Base-by-base conservation (phyloP, 2,888 invertebrate genomes). In the Scaptodrosophila latifasciaeformis region DNA sequence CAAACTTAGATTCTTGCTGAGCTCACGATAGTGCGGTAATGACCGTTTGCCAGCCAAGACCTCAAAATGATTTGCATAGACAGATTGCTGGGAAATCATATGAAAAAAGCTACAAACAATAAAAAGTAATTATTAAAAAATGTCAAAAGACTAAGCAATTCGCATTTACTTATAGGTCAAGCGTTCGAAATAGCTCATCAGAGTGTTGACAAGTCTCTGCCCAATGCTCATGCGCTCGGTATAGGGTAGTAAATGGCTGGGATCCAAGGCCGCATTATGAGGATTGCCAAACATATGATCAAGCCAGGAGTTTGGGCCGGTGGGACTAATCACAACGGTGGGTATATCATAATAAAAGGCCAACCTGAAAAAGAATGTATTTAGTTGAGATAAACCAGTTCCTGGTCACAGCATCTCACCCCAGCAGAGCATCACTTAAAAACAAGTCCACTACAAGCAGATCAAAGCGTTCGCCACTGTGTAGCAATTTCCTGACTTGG, bases 271-370 rank as follows among this genome's bases (percentile, higher is more conserved):
- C 1, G 87, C 85, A 27, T 86, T 87, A 34, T 87, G 83, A 0
- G 88, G 88, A 72, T 88, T 89, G 1, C 87, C 88, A 21, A 87
- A 84, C 67, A 87, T 84, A 49, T 86, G 82, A 62, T 88, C 87
- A 0, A 87, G 82, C 87, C 87, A 88, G 2, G 83, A 80, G 43
- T 86, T 87, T 12, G 87, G 83, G 1, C 88, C 88, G 39, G 87
- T 80, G 12, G 88, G 86, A 69, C 87, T 87, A 5, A 86, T 52
- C 3, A 83, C 84, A 17, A 86, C 75, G 2, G 83, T 82, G 48
- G 87, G 86, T 29, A 84, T 66, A 54, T 85, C 75, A 66, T 84
- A 86, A 51, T 81, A 84, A 49, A 82, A 70, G 6, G 86, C 74
- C 50, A 86, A 74, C 1, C 87, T 88, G 44, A 55, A 79, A 59